A percentile compares a stretch with the other conserved stretches of the same genome.
These are phyloP conservation scores for Danio kyathit DNA, from an alignment of 2,797 vertebrate species.

Conservation along the genomic window DNA sequence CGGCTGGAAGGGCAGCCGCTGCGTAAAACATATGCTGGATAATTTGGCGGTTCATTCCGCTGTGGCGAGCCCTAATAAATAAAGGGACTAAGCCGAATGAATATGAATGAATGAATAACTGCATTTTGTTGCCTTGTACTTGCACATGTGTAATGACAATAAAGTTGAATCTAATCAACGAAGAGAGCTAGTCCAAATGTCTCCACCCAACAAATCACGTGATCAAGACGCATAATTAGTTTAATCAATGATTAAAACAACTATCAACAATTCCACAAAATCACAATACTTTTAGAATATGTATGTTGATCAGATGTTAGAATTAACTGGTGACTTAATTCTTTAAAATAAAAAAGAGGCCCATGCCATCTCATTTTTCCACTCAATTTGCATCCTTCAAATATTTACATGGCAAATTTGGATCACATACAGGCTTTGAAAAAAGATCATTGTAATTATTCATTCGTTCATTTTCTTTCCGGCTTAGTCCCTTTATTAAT, in stretches of 20 bases:
- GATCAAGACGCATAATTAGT: neutral
- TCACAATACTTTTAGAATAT: too few species aligned
- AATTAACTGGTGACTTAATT: neutral
- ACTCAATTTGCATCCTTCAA: neutral
- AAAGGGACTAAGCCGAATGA: too few species aligned
- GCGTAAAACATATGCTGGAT: too few species aligned
- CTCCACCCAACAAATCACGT: neutral
- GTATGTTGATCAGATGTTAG: neutral
- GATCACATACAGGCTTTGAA: neutral
- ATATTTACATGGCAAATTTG: conserved; percentile 11
- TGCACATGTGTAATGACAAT: too few species aligned
- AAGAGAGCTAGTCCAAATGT: neutral
- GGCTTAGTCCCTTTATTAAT: too few species aligned
- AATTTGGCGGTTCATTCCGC: too few species aligned
- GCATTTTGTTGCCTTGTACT: too few species aligned
- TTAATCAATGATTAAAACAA: neutral
- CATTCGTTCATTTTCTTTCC: too few species aligned
- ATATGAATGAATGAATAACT: too few species aligned
- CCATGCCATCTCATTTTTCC: neutral
- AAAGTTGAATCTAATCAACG: too few species aligned
- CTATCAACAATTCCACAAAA: neutral
- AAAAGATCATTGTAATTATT: neutral
- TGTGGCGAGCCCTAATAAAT: too few species aligned
- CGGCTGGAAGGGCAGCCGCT: too few species aligned
- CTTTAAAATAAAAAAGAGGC: neutral